Percentiles rank a stretch among this genome's conserved stretches.
These are phyloP conservation scores for Cricetomys ansorgei DNA, from an alignment of 2,113 vertebrate genomes.

Conservation along the genomic window DNA sequence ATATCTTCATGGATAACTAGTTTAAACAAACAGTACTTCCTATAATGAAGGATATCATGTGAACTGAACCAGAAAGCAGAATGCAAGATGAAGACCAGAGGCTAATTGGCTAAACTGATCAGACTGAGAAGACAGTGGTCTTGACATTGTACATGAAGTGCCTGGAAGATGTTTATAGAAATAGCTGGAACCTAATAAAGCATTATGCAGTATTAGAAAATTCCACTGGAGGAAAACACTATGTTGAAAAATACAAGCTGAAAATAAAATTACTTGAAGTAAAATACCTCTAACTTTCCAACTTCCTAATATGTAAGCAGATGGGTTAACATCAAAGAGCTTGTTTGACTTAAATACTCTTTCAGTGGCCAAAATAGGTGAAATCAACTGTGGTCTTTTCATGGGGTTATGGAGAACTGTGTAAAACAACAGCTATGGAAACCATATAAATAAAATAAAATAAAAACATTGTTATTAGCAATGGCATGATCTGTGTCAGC, in stretches of 20 bases:
- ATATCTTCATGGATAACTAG: background rate
- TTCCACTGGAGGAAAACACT: background rate
- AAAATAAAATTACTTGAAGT: background rate
- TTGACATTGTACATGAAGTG: background rate
- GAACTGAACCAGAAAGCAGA: background rate
- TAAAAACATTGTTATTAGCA: background rate
- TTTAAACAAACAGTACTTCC: background rate
- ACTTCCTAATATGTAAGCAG: background rate
- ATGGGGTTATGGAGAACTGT: background rate
- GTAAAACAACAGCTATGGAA: background rate
- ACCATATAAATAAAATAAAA: conserved; percentile 36
- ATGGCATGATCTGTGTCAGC: background rate
- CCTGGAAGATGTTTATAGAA: background rate
- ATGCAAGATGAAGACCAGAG: conserved; percentile 18
- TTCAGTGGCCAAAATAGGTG: conserved; percentile 39
- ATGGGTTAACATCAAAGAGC: background rate
- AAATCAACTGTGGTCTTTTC: conserved; percentile 27
- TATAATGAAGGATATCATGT: background rate
- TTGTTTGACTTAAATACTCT: background rate
- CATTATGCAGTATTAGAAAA: background rate
- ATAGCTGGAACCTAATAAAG: background rate
- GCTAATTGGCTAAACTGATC: background rate
- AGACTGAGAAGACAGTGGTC: background rate
- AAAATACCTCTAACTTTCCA: background rate
- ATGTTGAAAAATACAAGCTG: background rate